Base-by-base conservation (phyloP, 1,140 invertebrate genomes). In the Drosophila jambulina region DNA sequence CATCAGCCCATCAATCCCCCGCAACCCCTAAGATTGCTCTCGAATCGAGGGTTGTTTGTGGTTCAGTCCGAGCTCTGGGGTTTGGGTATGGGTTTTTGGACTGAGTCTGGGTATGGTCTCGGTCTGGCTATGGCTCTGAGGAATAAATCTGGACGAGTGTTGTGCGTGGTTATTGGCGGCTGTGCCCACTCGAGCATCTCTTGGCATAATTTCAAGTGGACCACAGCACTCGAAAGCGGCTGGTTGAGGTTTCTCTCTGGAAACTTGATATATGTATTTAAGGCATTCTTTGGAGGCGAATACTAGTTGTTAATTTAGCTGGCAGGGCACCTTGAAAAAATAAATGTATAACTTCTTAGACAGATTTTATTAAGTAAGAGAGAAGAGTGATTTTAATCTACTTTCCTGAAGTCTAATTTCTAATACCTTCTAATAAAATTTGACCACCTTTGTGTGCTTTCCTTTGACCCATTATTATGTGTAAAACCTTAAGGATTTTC, bases 1-100 rank as follows among this genome's bases (percentile, higher is more conserved):
- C 34, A 2, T 36, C 25, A 27, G 25, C 57, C 29, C 64, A 71
- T 54, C 51, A 54, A 25, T n/a, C 34, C 34, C 65, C 78, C 72
- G 65, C 75, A 82, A 78, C 80, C 80, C 80, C 67, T 82, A 69
- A 72, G 43, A 59, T 68, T 32, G 56, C 56, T 80, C 81, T 83
- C 65, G 60, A 61, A 51, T 83, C 68, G 78, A 84, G 82, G 82
- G 82, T 84, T 84, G 82, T 84, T 84, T 80, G 82, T 61, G 82
- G 81, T 78, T 63, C 54, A 68, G 81, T 70, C 68, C 23, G 15
- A 48, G 2, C 49, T 21, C 9, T 45, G n/a, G 36, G 8, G 4
- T 19, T 49, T 13, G 38, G 53, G 36, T 21, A 15, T 60, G 36
- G 23, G 60, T 43, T 61, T 34, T 63, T 12, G 53, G 43, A 45